Base-by-base conservation (phyloP, 2,113 vertebrate genomes). In the Puma concolor region DNA sequence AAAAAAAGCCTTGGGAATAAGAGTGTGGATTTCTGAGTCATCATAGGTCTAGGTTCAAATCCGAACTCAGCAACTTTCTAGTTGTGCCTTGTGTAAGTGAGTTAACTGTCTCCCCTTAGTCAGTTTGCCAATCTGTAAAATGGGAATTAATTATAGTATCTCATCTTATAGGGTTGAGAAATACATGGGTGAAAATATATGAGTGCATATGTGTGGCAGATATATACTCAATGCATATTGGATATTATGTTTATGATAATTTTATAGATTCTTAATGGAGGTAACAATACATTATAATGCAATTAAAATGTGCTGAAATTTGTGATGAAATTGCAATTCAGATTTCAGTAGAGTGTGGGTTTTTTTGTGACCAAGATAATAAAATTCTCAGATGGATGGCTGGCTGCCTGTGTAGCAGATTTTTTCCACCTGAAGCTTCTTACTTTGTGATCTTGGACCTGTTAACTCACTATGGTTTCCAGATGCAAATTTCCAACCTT, bases 221-320 rank as follows among this genome's bases (percentile, higher is more conserved):
- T 67, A 91, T 89, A 95, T 92, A 77, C 1, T 82, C n/a, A 13
- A 67, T 50, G 89, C 25, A 48, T 88, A 21, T 77, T 94, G 41
- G 4, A 97, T 74, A 14, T 23, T 27, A 87, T 83, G 48, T 94
- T 77, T 92, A 54, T 94, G 52, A 90, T 54, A n/a, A 92, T 87
- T 92, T 94, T 92, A 23, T 33, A 74, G 16, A 79, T 83, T 83
- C 10, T 14, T 87, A 17, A 80, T 44, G 60, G 38, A 85, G 21
- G 21, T 57, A 94, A 57, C 4, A 86, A 14, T 80, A 54, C 7
- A 54, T 85, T 89, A 67, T 48, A 83, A 94, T 92, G 12, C 9
- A 86, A 57, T 94, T 91, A 89, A 92, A 77, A 21, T 81, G 16
- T 92, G 25, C 16, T 67, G 8, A 95, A 95, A 60, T 90, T 79